phyloP scores from a whole-genome alignment of 2,888 invertebrate species.

The Drosophila paramelanica region DNA sequence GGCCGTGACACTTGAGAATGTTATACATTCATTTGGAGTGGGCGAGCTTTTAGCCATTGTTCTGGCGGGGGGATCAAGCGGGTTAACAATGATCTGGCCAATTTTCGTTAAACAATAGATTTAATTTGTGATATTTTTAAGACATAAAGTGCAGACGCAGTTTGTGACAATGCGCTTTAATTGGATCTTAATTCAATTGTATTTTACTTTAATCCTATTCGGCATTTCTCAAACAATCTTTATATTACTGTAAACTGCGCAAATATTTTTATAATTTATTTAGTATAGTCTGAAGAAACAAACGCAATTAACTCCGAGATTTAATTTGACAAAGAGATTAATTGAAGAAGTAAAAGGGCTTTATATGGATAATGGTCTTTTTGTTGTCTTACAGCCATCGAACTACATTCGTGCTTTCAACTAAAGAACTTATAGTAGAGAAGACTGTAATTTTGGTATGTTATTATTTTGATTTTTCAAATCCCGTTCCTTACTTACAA shows the following conservation, averaged over 20 bases:
- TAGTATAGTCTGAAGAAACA: background rate
- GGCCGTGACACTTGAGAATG: constrained; percentile 56
- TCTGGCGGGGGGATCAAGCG: constrained; percentile 37
- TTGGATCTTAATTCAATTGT: constrained; percentile 29
- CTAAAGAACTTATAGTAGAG: background rate
- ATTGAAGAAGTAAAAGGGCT: too few species aligned
- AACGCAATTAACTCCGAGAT: constrained; percentile 1
- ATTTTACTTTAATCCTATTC: constrained; percentile 45
- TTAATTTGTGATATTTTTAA: constrained; percentile 55
- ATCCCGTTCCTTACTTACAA: background rate
- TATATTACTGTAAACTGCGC: constrained; percentile 32
- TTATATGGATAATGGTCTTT: background rate
- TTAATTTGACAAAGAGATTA: background rate
- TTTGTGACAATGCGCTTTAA: constrained; percentile 28
- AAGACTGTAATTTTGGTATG: background rate
- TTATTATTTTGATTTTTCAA: background rate
- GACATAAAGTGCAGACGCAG: constrained; percentile 33
- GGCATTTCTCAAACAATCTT: background rate
- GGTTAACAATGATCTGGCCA: constrained; percentile 44
- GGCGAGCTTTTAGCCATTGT: constrained; percentile 44
- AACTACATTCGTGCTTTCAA: background rate
- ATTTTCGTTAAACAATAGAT: constrained; percentile 59
- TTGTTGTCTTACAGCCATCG: too few species aligned
- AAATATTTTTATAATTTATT: constrained; percentile 21
- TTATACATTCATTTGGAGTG: constrained; percentile 52